Percentiles rank a stretch among this genome's conserved stretches.
These are phyloP conservation scores for Mya arenaria DNA, from an alignment of 1,140 invertebrate species.

Conservation along the genomic window DNA sequence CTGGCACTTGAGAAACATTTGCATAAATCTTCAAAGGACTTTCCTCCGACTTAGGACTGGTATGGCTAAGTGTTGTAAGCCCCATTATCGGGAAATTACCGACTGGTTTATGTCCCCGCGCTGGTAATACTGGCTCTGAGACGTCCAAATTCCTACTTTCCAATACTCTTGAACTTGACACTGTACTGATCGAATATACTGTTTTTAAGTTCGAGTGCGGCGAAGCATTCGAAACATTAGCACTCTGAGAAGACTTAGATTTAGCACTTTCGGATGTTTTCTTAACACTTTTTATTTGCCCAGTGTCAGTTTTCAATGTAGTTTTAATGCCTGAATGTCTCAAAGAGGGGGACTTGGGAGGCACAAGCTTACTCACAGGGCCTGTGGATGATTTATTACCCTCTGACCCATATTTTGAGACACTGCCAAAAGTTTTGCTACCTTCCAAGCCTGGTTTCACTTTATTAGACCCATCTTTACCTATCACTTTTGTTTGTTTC, in stretches of 20 bases:
- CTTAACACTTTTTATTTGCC: neutral
- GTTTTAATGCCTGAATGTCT: slow-evolving; percentile 37
- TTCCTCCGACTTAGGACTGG: slow-evolving; percentile 42
- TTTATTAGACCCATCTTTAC: too few relatives aligned
- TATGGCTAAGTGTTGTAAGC: slow-evolving; percentile 33
- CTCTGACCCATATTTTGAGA: too few relatives aligned
- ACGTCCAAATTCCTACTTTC: slow-evolving; percentile 3
- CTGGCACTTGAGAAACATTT: slow-evolving; percentile 32
- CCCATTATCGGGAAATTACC: slow-evolving; percentile 48
- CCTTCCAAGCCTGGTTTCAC: too few relatives aligned
- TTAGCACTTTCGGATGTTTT: slow-evolving; percentile 23
- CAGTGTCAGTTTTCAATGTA: slow-evolving; percentile 36
- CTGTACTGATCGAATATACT: slow-evolving; percentile 18
- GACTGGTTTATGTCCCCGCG: slow-evolving; percentile 6
- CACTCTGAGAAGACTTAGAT: neutral
- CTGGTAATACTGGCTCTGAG: slow-evolving; percentile 15
- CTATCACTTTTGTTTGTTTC: neutral
- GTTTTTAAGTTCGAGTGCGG: slow-evolving; percentile 15
- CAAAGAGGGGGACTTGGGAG: slow-evolving; percentile 37
- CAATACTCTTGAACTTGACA: neutral
- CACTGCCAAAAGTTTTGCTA: too few relatives aligned
- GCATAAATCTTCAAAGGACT: slow-evolving; percentile 39
- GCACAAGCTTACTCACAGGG: slow-evolving; percentile 8
- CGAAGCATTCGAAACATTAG: neutral
- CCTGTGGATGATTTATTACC: neutral